Evolutionary conservation across 2,888 invertebrate genomes (phyloP).

Genomic region (Patella depressa): DNA sequence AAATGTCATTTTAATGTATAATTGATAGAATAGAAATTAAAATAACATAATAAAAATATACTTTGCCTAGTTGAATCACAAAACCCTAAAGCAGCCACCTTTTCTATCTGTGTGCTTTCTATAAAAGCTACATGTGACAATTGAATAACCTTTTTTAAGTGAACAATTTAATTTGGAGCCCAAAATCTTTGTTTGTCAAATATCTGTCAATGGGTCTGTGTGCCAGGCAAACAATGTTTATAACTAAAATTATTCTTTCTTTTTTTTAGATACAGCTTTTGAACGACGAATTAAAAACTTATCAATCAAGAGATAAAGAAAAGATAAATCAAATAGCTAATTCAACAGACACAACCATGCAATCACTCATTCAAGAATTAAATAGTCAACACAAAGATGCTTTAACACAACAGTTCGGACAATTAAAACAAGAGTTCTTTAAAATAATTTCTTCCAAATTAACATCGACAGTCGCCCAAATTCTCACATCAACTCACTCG

Average conservation of each 20-base stretch:
- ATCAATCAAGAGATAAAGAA: neutral
- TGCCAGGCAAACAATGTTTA: too few relatives aligned
- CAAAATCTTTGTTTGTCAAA: too few relatives aligned
- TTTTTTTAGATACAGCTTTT: slow-evolving; percentile 11
- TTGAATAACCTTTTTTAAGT: too few relatives aligned
- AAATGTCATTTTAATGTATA: too few relatives aligned
- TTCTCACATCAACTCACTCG: neutral
- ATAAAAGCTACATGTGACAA: too few relatives aligned
- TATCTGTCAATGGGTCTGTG: too few relatives aligned
- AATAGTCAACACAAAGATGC: slow-evolving; percentile 7
- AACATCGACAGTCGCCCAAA: slow-evolving; percentile 1
- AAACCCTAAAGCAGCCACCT: too few relatives aligned
- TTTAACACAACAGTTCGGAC: slow-evolving; percentile 4
- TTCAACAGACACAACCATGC: neutral
- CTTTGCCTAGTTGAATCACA: too few relatives aligned
- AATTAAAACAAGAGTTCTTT: slow-evolving; percentile 1
- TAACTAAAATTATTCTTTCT: neutral
- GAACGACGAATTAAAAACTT: slow-evolving; percentile 6
- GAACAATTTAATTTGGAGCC: too few relatives aligned
- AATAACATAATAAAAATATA: too few relatives aligned
- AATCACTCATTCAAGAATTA: neutral
- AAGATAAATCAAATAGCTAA: neutral
- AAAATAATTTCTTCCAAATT: neutral
- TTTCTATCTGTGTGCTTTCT: too few relatives aligned
- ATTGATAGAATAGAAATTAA: too few relatives aligned